phyloP scores from a whole-genome alignment of 1,140 invertebrate species.

The Euglossa dilemma region DNA sequence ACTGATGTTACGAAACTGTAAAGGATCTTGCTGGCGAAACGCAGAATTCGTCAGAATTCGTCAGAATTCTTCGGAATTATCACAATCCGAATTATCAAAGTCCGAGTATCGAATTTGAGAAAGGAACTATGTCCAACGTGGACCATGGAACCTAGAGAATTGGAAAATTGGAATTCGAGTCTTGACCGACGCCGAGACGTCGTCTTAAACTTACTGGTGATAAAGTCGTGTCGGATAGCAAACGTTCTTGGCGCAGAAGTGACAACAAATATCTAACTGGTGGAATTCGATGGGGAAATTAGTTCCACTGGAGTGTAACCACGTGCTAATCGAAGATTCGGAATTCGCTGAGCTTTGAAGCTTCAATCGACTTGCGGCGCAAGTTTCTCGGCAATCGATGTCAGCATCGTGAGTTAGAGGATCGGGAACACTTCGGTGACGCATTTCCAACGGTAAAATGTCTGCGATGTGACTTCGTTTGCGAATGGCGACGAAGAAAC shows the following conservation, averaged over 20 bases:
- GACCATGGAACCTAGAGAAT: neutral
- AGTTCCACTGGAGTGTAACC: neutral
- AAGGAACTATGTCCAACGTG: neutral
- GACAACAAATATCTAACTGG: neutral
- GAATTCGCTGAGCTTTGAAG: neutral
- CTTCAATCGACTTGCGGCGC: neutral
- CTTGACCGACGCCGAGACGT: neutral
- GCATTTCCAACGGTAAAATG: neutral
- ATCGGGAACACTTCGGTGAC: too few species aligned
- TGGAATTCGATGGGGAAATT: constrained; percentile 3
- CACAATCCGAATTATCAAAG: too few species aligned
- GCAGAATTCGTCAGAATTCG: too few species aligned
- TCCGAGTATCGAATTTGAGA: neutral
- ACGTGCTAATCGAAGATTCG: neutral
- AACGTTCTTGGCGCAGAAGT: neutral
- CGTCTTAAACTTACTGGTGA: constrained; percentile 3
- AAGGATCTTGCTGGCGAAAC: too few species aligned
- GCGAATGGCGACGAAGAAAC: neutral
- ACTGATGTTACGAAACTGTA: too few species aligned
- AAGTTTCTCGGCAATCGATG: neutral
- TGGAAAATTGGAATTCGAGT: constrained; percentile 14
- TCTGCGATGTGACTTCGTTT: neutral
- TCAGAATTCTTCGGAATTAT: too few species aligned
- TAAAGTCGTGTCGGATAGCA: neutral
- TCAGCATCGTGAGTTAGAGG: neutral